Conservation (phyloP, 2,888 invertebrate species). For the Ophioninae sp. region DNA sequence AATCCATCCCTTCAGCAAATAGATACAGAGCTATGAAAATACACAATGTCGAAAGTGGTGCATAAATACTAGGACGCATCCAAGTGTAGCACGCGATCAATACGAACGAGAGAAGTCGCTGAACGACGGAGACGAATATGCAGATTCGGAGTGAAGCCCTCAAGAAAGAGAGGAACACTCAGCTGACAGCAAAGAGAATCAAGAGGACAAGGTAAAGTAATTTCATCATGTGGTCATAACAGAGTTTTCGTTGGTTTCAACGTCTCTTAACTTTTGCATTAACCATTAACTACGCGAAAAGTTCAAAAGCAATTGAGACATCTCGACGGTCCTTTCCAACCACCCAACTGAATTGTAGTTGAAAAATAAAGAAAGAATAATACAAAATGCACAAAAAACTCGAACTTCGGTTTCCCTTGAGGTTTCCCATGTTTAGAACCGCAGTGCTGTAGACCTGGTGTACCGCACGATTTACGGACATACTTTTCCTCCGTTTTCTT, state of each 20-base stretch:
- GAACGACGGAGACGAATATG: constrained; percentile 54
- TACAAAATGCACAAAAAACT: background rate
- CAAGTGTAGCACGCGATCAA: constrained; percentile 44
- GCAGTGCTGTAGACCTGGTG: background rate
- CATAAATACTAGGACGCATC: constrained; percentile 54
- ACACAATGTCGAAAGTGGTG: constrained; percentile 51
- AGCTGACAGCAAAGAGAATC: constrained; percentile 24
- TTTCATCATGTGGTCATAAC: constrained; percentile 44
- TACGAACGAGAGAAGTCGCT: constrained; percentile 46
- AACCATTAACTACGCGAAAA: constrained; percentile 43
- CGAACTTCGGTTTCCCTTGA: constrained; percentile 16
- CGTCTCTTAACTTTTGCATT: constrained; percentile 61
- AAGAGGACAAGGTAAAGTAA: constrained; percentile 31
- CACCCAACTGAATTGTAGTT: constrained; percentile 46
- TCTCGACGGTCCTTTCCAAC: background rate
- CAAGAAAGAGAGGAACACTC: constrained; percentile 36
- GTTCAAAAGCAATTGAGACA: constrained; percentile 2
- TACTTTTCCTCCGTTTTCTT: constrained; percentile 24
- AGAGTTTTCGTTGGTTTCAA: constrained; percentile 40
- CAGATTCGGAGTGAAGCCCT: constrained; percentile 48
- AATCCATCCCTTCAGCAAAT: background rate
- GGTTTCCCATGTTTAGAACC: constrained; percentile 20
- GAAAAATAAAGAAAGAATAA: constrained; percentile 29
- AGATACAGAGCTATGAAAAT: constrained; percentile 7
- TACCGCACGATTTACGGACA: constrained; percentile 19